These are phyloP conservation scores for Upupa epops DNA, from an alignment of 2,113 vertebrate species.

Conservation along the genomic window DNA sequence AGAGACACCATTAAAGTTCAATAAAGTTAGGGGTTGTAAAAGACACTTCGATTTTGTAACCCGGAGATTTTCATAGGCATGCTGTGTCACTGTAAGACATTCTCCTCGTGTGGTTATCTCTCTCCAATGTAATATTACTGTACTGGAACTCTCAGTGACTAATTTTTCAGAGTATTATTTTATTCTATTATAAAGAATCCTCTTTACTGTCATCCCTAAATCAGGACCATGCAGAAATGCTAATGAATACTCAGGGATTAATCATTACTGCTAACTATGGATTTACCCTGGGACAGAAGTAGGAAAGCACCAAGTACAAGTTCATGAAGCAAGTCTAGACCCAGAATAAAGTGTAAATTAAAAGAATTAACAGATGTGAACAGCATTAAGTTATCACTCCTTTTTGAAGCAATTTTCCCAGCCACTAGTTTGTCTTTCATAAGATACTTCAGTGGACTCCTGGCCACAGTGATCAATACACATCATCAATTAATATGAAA, in stretches of 20 bases:
- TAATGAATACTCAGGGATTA: slow-evolving; percentile 16
- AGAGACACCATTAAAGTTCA: neutral
- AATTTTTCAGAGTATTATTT: slow-evolving; percentile 28
- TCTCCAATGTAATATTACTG: neutral
- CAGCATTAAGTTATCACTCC: neutral
- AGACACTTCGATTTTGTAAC: slow-evolving; percentile 21
- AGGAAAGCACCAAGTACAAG: neutral
- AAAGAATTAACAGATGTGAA: neutral
- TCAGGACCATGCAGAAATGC: neutral
- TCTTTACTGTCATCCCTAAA: slow-evolving; percentile 24
- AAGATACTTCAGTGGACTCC: neutral
- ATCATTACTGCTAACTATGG: neutral
- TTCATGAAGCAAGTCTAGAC: neutral
- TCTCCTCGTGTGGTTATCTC: slow-evolving; percentile 1
- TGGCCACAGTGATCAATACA: neutral
- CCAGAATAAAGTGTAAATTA: neutral
- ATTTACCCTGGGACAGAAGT: neutral
- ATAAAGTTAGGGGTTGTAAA: neutral
- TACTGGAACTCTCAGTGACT: neutral
- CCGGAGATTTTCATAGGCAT: neutral
- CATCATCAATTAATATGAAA: neutral
- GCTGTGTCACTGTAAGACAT: neutral
- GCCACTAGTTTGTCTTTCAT: neutral
- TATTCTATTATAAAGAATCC: slow-evolving; percentile 18
- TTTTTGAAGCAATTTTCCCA: neutral